phyloP scores from a whole-genome alignment of 2,888 invertebrate species.

The Lobophora halterata region DNA sequence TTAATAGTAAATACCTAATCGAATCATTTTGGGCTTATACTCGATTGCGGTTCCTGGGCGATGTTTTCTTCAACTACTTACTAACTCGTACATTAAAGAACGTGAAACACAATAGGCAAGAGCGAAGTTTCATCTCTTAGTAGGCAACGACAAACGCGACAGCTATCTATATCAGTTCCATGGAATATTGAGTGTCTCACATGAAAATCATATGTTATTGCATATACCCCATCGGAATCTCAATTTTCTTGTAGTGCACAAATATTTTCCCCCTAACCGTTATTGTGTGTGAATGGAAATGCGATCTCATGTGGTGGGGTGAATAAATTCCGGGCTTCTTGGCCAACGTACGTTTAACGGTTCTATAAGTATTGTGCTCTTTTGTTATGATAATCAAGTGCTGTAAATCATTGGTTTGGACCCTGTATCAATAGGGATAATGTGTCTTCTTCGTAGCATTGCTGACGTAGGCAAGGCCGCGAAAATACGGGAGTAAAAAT shows the following conservation, averaged over 20 bases:
- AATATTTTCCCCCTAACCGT: conserved; percentile 39
- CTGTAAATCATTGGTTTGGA: conserved; percentile 31
- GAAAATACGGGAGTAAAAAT: no score
- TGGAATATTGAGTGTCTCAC: conserved; percentile 30
- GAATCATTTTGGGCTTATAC: no score
- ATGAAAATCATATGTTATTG: conserved; percentile 35
- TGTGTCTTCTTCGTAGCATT: no score
- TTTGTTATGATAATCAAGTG: conserved; percentile 52
- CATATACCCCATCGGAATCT: conserved; percentile 33
- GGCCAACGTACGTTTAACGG: conserved; percentile 62
- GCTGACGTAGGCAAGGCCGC: no score
- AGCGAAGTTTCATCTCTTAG: no score
- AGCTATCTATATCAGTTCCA: conserved; percentile 28
- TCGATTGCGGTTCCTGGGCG: no score
- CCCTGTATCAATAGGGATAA: no score
- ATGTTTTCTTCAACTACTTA: no score
- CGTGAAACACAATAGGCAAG: conserved; percentile 11
- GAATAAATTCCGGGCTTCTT: conserved; percentile 58
- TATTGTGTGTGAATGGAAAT: conserved; percentile 50
- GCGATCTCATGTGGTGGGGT: conserved; percentile 50
- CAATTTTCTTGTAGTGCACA: conserved; percentile 44
- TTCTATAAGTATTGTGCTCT: conserved; percentile 45
- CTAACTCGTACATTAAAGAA: conserved; percentile 1
- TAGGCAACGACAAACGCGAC: neutral
- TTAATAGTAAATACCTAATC: no score